These are phyloP conservation scores for Anoplophora glabripennis DNA, from an alignment of 1,140 invertebrate species.

Conservation along the genomic window DNA sequence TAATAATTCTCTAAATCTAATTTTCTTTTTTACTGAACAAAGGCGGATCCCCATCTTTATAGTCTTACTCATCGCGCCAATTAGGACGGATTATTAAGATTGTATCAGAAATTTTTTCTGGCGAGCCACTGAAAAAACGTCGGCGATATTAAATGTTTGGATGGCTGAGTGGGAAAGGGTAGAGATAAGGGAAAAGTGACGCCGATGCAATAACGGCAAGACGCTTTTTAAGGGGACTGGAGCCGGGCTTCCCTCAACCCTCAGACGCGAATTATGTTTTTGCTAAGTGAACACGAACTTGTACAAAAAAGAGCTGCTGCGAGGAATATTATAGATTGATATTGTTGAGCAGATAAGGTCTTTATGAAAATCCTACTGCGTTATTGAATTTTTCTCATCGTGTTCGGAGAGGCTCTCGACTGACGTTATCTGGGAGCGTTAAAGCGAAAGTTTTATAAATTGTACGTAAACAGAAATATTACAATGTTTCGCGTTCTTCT, in stretches of 20 bases:
- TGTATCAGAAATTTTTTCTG: no score
- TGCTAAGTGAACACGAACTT: conserved; percentile 4
- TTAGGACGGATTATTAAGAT: no score
- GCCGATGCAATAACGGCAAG: conserved; percentile 27
- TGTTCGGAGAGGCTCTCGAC: neutral
- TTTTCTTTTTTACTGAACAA: no score
- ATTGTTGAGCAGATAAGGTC: conserved; percentile 3
- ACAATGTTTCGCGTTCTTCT: no score
- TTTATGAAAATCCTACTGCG: neutral
- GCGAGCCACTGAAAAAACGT: neutral
- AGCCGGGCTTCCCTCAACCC: conserved; percentile 6
- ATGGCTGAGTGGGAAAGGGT: conserved; percentile 25
- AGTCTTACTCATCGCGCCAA: no score
- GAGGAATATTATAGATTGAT: neutral
- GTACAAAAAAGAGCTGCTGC: neutral
- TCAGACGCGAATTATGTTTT: conserved; percentile 23
- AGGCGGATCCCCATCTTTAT: no score
- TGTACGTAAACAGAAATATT: no score
- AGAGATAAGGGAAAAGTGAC: conserved; percentile 29
- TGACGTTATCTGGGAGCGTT: neutral
- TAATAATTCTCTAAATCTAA: neutral
- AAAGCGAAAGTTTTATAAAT: no score
- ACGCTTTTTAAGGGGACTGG: conserved; percentile 14
- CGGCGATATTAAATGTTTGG: conserved; percentile 24
- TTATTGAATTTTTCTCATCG: no score